Evolutionary conservation across 2,113 vertebrate species (phyloP), one percentile per base, ranked within the genome.

Genomic region (Brienomyrus longianalis): DNA sequence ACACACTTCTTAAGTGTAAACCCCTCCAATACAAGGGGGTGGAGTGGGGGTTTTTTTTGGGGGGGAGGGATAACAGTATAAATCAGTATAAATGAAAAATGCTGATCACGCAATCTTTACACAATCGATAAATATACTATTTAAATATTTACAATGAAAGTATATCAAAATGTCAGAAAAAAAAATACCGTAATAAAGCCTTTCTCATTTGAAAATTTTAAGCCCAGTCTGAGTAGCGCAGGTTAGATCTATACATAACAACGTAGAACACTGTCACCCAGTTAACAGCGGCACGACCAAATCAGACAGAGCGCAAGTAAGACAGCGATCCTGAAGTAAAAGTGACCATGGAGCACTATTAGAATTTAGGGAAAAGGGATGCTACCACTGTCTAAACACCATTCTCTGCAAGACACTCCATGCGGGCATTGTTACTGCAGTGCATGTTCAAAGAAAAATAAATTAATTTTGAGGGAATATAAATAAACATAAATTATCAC

Each of bases 81-180:
- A 90, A 90, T 91, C 91, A 85, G 35, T 74, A 17, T n/a, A 88
- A 92, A 91, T 92, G 90, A 47, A 92, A 94, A 95, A 96, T 92
- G 95, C 93, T 93, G 93, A 92, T 93, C 90, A 90, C 92, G 92
- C 90, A 92, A 93, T 92, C 70, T 56, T 66, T 56, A 89, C 89
- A 88, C 90, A 93, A 92, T 94, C 95, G 93, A 96, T 96, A 96
- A 96, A 96, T 96, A 96, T 93, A 93, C 92, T 90, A 93, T 92
- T 91, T 92, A 95, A 94, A 94, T 95, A 96, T 95, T 90, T 95
- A 96, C 95, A 88, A 92, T 91, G 86, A 66, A 87, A 89, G 11
- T 31, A 39, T 83, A 56, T 17, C 51, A 48, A 92, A 52, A 90
- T 91, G 89, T 90, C 89, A 91, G 92, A 95, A 94, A 70, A 94